phyloP scores from a whole-genome alignment of 2,888 invertebrate genomes.

The Machimus atricapillus region DNA sequence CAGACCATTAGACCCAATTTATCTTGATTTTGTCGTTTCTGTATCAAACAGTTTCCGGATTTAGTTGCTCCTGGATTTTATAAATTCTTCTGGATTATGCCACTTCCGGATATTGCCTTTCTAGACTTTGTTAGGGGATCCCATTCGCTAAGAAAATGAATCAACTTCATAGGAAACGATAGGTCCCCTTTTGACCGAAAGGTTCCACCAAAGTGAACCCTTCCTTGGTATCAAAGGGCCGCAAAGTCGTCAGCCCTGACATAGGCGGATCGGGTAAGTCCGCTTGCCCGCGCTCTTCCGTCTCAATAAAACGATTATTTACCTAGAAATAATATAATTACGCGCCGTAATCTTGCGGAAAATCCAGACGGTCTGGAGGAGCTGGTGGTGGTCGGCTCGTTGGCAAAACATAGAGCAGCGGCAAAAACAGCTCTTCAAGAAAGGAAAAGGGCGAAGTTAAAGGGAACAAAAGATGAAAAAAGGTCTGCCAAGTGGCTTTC shows the following conservation, averaged over 20 bases:
- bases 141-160: neutral
- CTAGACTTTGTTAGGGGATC: neutral
- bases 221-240: neutral
- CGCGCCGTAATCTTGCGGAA: constrained; percentile 32
- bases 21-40: neutral
- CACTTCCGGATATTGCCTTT: neutral
- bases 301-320: constrained; percentile 25
- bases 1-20: neutral
- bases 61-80: neutral
- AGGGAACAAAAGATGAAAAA: constrained; percentile 13
- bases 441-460: neutral
- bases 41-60: neutral
- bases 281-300: neutral
- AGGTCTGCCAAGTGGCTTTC: constrained; percentile 1
- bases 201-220: neutral
- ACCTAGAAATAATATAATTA: constrained; percentile 39
- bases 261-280: neutral
- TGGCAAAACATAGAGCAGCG: neutral
- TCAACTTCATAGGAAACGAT: neutral
- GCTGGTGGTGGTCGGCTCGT: neutral
- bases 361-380: constrained; percentile 13
- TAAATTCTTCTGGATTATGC: neutral
- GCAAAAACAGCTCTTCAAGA: neutral
- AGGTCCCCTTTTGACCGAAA: neutral
- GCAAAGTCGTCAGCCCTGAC: neutral